Conservation (phyloP, 1,140 invertebrate species). For the Cecropterus lyciades region DNA sequence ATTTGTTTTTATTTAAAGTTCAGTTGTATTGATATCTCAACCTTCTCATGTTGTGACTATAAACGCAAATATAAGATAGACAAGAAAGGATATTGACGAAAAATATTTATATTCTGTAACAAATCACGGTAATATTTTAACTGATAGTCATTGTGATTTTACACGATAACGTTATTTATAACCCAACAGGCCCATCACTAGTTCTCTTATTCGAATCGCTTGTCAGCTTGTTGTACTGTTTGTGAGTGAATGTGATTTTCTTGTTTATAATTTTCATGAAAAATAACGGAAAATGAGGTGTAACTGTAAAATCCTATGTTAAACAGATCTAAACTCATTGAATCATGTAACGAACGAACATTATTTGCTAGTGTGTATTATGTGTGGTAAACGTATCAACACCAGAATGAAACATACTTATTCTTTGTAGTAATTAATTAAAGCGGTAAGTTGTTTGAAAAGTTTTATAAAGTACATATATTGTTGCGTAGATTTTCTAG, state of each 20-base stretch:
- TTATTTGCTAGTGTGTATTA: conserved; percentile 60
- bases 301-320: conserved; percentile 66
- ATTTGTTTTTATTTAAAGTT: too few relatives aligned
- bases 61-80: too few relatives aligned
- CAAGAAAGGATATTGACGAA: too few relatives aligned
- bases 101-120: too few relatives aligned
- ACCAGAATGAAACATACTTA: conserved; percentile 79
- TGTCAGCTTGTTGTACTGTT: conserved; percentile 31
- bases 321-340: conserved; percentile 44
- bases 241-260: conserved; percentile 53
- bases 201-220: conserved; percentile 23
- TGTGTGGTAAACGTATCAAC: conserved; percentile 73
- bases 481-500: not conserved
- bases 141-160: too few relatives aligned
- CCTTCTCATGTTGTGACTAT: too few relatives aligned
- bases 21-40: too few relatives aligned
- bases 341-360: conserved; percentile 45
- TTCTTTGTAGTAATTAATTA: conserved; percentile 65
- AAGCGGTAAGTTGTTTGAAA: conserved; percentile 64
- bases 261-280: conserved; percentile 77
- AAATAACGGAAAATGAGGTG: conserved; percentile 77
- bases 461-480: conserved; percentile 1
- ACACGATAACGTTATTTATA: too few relatives aligned
- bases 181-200: too few relatives aligned
- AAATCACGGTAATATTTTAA: too few relatives aligned